Percentiles rank a stretch among this genome's conserved stretches.
Evolutionary conservation across 2,888 invertebrate genomes (phyloP).

Genomic region (Thecophora atra): DNA sequence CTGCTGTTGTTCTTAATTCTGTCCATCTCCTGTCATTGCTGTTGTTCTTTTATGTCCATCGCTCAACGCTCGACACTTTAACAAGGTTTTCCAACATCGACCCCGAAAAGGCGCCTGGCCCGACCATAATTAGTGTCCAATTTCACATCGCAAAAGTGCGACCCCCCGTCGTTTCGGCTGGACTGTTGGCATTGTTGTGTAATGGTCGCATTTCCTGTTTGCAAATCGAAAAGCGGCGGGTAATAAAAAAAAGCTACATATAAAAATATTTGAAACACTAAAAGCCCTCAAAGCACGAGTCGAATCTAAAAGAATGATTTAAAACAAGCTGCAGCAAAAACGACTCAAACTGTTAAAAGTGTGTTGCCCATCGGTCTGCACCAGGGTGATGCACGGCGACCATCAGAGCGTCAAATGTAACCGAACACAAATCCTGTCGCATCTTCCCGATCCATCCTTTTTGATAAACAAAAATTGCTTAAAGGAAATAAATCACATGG

Average conservation of each 20-base stretch:
- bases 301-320: background rate
- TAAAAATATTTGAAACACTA: slow-evolving; percentile 5
- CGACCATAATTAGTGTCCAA: no score
- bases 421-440: slow-evolving; percentile 5
- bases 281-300: slow-evolving; percentile 8
- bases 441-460: slow-evolving; percentile 35
- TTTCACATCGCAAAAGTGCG: no score
- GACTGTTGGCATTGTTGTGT: no score
- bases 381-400: no score
- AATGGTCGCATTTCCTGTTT: no score
- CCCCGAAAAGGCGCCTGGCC: slow-evolving; percentile 6
- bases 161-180: no score
- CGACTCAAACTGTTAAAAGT: no score
- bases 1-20: background rate
- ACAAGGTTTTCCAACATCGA: slow-evolving; percentile 3
- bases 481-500: slow-evolving; percentile 60
- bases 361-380: no score
- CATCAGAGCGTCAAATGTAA: slow-evolving; percentile 8
- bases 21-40: background rate
- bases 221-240: no score
- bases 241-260: no score
- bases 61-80: background rate
- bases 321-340: no score
- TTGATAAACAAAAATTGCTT: slow-evolving; percentile 57
- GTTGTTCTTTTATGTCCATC: no score